phyloP scores from a whole-genome alignment of 2,113 vertebrate species.

The Brienomyrus brachyistius region DNA sequence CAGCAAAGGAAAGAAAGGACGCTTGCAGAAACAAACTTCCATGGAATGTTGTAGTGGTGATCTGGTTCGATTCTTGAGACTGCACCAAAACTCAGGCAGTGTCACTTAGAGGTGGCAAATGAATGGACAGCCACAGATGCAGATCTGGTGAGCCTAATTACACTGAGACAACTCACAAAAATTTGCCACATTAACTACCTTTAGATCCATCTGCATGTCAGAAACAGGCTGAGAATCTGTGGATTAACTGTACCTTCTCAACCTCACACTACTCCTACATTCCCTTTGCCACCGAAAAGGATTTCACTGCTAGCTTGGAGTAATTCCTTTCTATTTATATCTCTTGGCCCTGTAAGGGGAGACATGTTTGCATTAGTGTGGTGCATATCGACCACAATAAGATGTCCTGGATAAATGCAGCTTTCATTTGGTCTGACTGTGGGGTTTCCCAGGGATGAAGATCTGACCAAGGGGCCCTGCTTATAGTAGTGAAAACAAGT shows the following conservation, averaged over 20 bases:
- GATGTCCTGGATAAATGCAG: background rate
- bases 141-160: background rate
- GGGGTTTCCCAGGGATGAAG: background rate
- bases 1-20: background rate
- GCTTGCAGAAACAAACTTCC: background rate
- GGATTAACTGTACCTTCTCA: background rate
- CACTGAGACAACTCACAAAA: background rate
- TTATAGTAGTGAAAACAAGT: background rate
- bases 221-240: background rate
- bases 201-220: background rate
- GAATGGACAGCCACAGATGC: background rate
- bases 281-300: background rate
- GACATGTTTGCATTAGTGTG: slow-evolving; percentile 8
- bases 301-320: slow-evolving; percentile 7
- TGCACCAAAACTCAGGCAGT: background rate
- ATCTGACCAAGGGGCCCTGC: background rate
- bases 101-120: background rate
- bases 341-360: background rate
- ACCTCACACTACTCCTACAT: background rate
- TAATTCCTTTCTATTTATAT: slow-evolving; percentile 18
- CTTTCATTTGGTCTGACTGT: background rate
- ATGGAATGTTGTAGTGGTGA: background rate
- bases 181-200: background rate
- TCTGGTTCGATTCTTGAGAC: background rate
- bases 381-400: background rate